phyloP scores from a whole-genome alignment of 2,113 vertebrate genomes.

The Chroicocephalus ridibundus region DNA sequence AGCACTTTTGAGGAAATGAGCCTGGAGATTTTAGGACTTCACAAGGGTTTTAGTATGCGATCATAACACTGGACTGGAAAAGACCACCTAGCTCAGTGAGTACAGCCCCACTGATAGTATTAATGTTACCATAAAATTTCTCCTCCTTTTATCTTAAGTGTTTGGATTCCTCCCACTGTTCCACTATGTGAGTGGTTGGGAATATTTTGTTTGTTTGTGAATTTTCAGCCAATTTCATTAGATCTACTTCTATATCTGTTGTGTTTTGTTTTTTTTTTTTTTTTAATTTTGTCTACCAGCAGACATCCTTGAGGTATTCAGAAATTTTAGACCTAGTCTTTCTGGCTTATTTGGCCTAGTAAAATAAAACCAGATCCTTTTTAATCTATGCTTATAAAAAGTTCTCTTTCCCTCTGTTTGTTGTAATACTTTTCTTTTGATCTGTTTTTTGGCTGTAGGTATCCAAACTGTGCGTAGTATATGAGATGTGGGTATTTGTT shows the following conservation, averaged over 20 bases:
- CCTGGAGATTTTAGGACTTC: slow-evolving; percentile 35
- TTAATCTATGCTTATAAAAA: not conserved
- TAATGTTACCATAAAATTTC: not conserved
- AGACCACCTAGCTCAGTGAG: slow-evolving; percentile 54
- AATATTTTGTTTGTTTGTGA: not conserved
- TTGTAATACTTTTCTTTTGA: not conserved
- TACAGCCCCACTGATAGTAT: not conserved
- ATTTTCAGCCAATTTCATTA: slow-evolving; percentile 9
- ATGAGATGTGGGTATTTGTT: not conserved
- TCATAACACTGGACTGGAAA: not conserved
- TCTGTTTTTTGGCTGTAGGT: not conserved
- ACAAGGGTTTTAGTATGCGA: not conserved
- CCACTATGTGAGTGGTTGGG: not conserved
- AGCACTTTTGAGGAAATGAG: slow-evolving; percentile 53
- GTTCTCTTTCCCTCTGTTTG: not conserved
- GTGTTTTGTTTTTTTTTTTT: not conserved
- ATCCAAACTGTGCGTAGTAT: not conserved
- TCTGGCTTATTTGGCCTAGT: not conserved
- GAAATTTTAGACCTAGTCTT: not conserved
- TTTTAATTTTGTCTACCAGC: not conserved
- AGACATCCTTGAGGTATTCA: not conserved
- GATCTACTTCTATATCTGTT: not conserved
- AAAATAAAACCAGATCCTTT: not conserved
- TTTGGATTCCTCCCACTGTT: not conserved
- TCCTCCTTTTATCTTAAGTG: not conserved